Evolutionary conservation across 2,888 invertebrate genomes (phyloP), one percentile per base, ranked within the genome.

Genomic region (Scrobipalpa costella): DNA sequence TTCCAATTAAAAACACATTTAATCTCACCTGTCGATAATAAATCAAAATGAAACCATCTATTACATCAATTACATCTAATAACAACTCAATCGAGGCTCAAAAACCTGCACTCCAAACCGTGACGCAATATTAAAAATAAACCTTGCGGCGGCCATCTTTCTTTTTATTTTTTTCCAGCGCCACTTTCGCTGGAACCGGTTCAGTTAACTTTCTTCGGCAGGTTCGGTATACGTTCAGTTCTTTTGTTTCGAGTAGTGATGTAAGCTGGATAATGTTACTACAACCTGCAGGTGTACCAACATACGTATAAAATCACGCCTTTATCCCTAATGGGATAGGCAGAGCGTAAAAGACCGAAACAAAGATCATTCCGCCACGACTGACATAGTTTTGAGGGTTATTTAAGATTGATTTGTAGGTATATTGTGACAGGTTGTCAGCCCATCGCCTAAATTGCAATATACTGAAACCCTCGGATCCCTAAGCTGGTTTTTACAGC

Each of bases 101-200:
- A 52, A 19, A 27, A 52, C 50, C 11, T 19, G 11, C 21, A 11
- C 19, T 52, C 19, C 17, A 49, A 49, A 11, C 13, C 13, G 13
- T 52, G 50, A 52, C 50, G 50, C 21, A 52, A 52, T 21, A 21
- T 21, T 21, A 40, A 58, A 58, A 58, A 38, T 11, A 7, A 17
- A 8, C 1, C 15, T 8, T 38, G 11, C 13, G 40, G 1, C 57
- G 17, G 57, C 57, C 38, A 38, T 38, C 57, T 58, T 58, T 38
- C 6, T 34, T 57, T 55, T 57, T 57, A 38, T 58, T 58, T 58
- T 52, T 52, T 52, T 36, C 44, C 50, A 21, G 50, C 11, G 19
- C 57, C 33, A 58, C 57, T 58, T 58, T 58, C 57, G 57, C 57
- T 19, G 9, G 40, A 17, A 58, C 57, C 38, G 57, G 57, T 58